Conservation (phyloP, 2,888 invertebrate genomes). For the Idaea aversata region DNA sequence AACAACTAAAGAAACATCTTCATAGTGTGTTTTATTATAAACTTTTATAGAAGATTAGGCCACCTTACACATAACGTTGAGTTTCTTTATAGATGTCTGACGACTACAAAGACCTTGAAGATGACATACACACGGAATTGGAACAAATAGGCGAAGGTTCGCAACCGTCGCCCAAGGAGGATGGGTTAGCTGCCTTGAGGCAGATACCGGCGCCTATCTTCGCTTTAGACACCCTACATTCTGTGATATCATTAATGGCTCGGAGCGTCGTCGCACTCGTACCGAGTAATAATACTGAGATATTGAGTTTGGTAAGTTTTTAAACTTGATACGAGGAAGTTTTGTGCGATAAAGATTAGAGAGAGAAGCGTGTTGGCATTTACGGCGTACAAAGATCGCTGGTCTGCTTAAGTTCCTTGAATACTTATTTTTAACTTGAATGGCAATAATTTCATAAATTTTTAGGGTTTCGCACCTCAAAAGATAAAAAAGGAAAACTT, state of each 20-base stretch:
- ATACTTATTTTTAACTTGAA: too few relatives aligned
- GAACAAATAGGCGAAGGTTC: conserved; percentile 43
- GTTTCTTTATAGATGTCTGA: conserved; percentile 41
- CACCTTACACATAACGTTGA: not conserved
- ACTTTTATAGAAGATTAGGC: not conserved
- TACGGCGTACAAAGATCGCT: too few relatives aligned
- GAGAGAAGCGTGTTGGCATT: too few relatives aligned
- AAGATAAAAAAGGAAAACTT: too few relatives aligned
- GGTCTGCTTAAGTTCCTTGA: too few relatives aligned
- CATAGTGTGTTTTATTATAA: not conserved
- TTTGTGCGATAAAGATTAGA: not conserved
- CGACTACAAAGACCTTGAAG: conserved; percentile 47
- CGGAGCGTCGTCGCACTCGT: conserved; percentile 48
- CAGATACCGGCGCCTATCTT: conserved; percentile 69
- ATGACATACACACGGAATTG: conserved; percentile 52
- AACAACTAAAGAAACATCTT: too few relatives aligned
- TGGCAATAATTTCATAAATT: too few relatives aligned
- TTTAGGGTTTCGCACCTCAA: too few relatives aligned
- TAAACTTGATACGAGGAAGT: not conserved
- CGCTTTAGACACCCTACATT: conserved; percentile 56
- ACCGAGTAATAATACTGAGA: conserved; percentile 38
- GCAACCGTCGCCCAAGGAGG: conserved; percentile 37
- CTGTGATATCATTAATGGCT: conserved; percentile 56
- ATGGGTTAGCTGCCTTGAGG: conserved; percentile 49
- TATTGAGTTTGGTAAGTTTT: conserved; percentile 51